These are phyloP conservation scores for Notechis scutatus DNA, from an alignment of 2,113 vertebrate genomes.

Conservation along the genomic window DNA sequence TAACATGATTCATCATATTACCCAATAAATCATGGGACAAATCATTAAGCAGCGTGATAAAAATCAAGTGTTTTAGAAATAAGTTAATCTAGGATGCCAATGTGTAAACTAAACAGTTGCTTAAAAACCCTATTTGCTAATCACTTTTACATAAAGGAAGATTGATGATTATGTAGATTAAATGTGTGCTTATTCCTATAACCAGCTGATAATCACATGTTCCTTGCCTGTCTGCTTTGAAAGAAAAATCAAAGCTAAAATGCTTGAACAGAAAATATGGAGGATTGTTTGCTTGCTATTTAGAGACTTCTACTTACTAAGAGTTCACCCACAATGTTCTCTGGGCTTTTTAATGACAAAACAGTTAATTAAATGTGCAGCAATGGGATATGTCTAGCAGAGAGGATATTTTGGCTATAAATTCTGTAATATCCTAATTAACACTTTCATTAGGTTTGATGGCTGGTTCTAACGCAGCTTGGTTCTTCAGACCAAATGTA, in stretches of 20 bases:
- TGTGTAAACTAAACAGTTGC: constrained; percentile 77
- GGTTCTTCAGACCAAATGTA: constrained; percentile 66
- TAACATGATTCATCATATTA: constrained; percentile 78
- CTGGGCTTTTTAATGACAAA: constrained; percentile 34
- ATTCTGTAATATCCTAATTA: constrained; percentile 73
- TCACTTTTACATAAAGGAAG: constrained; percentile 79
- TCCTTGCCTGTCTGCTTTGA: constrained; percentile 47
- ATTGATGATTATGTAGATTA: constrained; percentile 77
- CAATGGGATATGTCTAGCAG: constrained; percentile 47
- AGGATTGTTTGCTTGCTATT: constrained; percentile 7
- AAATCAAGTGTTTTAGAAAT: constrained; percentile 83
- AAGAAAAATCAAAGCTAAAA: constrained; percentile 29
- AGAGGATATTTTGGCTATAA: constrained; percentile 57
- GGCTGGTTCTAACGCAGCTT: constrained; percentile 64
- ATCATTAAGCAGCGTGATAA: constrained; percentile 82
- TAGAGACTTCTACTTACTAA: neutral
- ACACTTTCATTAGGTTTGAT: constrained; percentile 71
- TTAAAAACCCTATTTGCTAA: constrained; percentile 78
- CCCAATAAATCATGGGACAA: constrained; percentile 82
- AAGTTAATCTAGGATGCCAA: constrained; percentile 81
- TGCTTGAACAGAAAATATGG: constrained; percentile 11
- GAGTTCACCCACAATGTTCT: neutral
- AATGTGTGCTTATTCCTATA: constrained; percentile 72
- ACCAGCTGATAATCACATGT: constrained; percentile 59
- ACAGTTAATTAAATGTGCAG: constrained; percentile 61